Conservation (phyloP, 2,113 vertebrate species). For the Sturnus vulgaris region DNA sequence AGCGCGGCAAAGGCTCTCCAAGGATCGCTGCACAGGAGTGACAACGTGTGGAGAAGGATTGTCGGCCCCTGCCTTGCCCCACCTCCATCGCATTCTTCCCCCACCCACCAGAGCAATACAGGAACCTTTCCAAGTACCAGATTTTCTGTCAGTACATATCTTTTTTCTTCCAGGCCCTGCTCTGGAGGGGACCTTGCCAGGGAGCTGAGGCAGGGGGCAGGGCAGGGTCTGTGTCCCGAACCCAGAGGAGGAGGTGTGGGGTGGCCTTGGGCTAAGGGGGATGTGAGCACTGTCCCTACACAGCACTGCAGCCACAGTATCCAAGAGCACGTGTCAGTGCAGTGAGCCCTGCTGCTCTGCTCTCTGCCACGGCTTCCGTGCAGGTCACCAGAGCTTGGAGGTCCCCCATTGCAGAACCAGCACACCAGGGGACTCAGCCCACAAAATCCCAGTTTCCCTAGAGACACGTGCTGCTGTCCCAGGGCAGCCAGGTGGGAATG, state of each 20-base stretch:
- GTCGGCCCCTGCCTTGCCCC: background rate
- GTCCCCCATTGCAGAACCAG: background rate
- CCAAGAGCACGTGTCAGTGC: rapidly evolving
- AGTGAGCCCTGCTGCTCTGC: background rate
- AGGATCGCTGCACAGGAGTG: background rate
- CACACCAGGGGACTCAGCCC: background rate
- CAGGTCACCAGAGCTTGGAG: background rate
- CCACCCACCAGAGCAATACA: background rate
- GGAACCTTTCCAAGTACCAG: background rate
- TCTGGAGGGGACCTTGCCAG: background rate
- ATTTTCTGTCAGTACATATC: background rate
- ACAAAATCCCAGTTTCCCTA: background rate
- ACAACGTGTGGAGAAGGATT: background rate
- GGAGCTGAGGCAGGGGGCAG: background rate
- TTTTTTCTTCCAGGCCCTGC: background rate
- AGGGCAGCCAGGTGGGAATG: background rate
- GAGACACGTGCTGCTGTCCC: background rate
- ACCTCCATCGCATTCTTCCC: background rate
- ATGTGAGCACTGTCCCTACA: background rate
- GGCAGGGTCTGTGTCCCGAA: background rate
- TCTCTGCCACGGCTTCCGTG: background rate
- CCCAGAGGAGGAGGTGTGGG: rapidly evolving
- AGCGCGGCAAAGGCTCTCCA: constrained; percentile 42
- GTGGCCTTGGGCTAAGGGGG: background rate
- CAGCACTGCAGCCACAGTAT: rapidly evolving